Evolutionary conservation across 2,888 invertebrate genomes (phyloP).

Genomic region (Spatulosminthurus flaviceps): DNA sequence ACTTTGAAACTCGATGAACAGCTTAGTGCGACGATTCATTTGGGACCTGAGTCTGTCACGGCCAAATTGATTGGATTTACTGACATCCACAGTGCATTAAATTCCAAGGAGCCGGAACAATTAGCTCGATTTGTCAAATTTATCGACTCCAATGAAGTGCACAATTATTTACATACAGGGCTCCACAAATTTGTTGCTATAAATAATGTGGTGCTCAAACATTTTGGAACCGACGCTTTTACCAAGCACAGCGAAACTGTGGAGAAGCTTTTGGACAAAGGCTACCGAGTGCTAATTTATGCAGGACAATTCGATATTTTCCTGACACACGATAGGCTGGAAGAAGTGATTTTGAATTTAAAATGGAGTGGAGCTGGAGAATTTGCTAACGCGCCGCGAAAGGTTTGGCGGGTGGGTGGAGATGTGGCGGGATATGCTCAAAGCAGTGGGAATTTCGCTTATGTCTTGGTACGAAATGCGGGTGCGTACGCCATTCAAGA

Average conservation of each 20-base stretch:
- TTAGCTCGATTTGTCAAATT: slow-evolving; percentile 71
- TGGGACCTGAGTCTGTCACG: neutral
- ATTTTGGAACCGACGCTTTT: neutral
- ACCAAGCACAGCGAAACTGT: slow-evolving; percentile 64
- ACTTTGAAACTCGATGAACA: neutral
- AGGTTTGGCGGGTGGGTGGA: slow-evolving; percentile 73
- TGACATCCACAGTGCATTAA: neutral
- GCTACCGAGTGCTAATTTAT: slow-evolving; percentile 73
- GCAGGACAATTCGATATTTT: slow-evolving; percentile 92
- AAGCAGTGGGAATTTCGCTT: slow-evolving; percentile 76
- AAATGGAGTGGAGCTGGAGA: slow-evolving; percentile 74
- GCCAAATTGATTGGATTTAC: neutral
- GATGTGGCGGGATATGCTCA: slow-evolving; percentile 81
- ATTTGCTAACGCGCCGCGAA: slow-evolving; percentile 74
- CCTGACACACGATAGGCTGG: slow-evolving; percentile 85
- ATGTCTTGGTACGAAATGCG: slow-evolving; percentile 79
- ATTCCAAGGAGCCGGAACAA: too few relatives aligned
- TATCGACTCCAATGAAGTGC: slow-evolving; percentile 74
- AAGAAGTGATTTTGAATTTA: slow-evolving; percentile 78
- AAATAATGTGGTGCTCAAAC: neutral
- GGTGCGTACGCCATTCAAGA: neutral
- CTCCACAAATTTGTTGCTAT: neutral
- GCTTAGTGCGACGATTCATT: neutral
- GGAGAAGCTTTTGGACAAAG: slow-evolving; percentile 76
- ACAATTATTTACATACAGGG: slow-evolving; percentile 49